Evolutionary conservation across 2,888 invertebrate genomes (phyloP), one percentile per base, ranked within the genome.

Genomic region (Dolichomitus sp.): DNA sequence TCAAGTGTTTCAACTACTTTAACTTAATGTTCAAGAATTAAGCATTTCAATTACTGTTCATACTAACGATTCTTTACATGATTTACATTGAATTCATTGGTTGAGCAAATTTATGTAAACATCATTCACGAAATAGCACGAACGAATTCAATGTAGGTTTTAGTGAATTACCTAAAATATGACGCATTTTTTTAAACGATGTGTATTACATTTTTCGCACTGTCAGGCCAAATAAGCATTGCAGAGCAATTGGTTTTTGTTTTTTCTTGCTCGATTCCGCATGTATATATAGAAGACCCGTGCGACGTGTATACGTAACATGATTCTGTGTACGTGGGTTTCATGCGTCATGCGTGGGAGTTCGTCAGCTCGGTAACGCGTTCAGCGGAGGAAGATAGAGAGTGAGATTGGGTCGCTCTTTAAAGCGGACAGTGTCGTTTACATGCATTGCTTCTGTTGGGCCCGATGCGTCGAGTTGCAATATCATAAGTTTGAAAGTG

Each of bases 401-500:
- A 74, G 72, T 54, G 30, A 70, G 37, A 73, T 30, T 27, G 63
- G 17, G 19, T 66, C 33, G 52, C 27, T 72, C 45, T 65, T 66
- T 14, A 52, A 48, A 52, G 57, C 33, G 4, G 33, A 33, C n/a
- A 68, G n/a, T 65, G 52, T 69, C 80, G 61, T 74, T 63, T 68
- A 19, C n/a, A 63, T 17, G 30, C 52, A 50, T 19, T 27, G 40
- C n/a, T 70, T 70, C 37, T 48, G 40, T 66, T 59, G 50, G 17
- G 40, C 69, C 45, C 23, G 27, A 37, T 50, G 33, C 14, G 23
- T 11, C 19, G 45, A 48, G 48, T 30, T 59, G 69, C 65, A 33
- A 69, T 59, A 73, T 79, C 75, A 27, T 52, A 76, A 69, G 23
- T 83, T 68, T 48, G 68, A 73, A 80, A 80, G 72, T 80, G 42